phyloP scores from a whole-genome alignment of 2,113 vertebrate genomes.

The Tachysurus vachellii region DNA sequence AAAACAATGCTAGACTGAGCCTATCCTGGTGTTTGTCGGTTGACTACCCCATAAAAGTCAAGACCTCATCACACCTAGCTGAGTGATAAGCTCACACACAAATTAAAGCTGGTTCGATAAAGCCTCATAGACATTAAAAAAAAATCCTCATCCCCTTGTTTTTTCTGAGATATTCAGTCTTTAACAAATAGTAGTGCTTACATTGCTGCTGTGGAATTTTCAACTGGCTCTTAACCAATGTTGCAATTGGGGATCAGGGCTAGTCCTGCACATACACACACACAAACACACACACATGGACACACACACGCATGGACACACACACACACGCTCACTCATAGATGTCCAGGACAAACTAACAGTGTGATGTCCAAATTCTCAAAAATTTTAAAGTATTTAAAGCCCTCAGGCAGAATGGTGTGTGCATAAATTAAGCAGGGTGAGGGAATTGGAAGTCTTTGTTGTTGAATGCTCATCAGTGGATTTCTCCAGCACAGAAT shows the following conservation, averaged over 20 bases:
- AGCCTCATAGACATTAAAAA: slow-evolving; percentile 53
- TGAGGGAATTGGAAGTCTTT: slow-evolving; percentile 41
- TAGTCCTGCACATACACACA: not conserved
- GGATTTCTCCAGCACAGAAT: slow-evolving; percentile 23
- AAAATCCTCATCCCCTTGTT: slow-evolving; percentile 40
- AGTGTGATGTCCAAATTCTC: slow-evolving; percentile 46
- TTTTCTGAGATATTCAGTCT: slow-evolving; percentile 40
- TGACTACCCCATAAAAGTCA: slow-evolving; percentile 65
- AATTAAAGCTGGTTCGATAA: slow-evolving; percentile 70
- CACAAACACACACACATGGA: not conserved
- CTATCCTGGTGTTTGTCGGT: slow-evolving; percentile 63
- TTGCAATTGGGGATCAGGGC: slow-evolving; percentile 19
- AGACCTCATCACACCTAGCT: slow-evolving; percentile 64
- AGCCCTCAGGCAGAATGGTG: slow-evolving; percentile 52
- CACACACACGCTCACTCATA: not conserved
- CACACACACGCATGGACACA: not conserved
- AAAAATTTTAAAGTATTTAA: slow-evolving; percentile 45
- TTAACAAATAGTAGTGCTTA: slow-evolving; percentile 4
- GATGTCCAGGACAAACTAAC: slow-evolving; percentile 32
- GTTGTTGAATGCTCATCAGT: slow-evolving; percentile 39
- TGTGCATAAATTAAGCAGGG: slow-evolving; percentile 55
- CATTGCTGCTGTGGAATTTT: slow-evolving; percentile 1
- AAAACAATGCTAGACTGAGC: slow-evolving; percentile 61
- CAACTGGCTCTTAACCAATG: slow-evolving; percentile 23
- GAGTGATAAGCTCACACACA: slow-evolving; percentile 64